Evolutionary conservation across 2,113 vertebrate species (phyloP), one percentile per base, ranked within the genome.

Genomic region (Puffinus mauretanicus): DNA sequence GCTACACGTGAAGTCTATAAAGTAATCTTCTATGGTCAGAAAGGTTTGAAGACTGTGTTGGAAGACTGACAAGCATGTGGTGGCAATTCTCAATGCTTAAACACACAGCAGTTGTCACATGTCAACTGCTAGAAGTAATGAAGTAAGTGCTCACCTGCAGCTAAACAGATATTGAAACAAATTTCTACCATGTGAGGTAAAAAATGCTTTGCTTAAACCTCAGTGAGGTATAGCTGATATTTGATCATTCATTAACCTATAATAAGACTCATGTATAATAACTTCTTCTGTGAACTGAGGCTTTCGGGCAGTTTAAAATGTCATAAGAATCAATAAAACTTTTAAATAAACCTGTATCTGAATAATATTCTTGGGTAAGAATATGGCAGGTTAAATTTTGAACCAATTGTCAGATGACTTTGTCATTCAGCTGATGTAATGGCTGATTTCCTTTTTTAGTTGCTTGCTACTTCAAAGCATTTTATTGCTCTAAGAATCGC

Each of bases 361-460:
- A 60, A 24, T 60, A 54, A 44, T 75, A 42, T 47, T 85, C 20
- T 90, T 25, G 19, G 36, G 16, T 26, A 65, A 73, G 26, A 71
- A 25, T 38, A 44, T 15, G 10, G 27, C 13, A 70, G 34, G 13
- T 65, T 46, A 40, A 58, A 79, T 85, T 90, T 85, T 6, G 4
- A 71, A 62, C 16, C 0, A 1, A 4, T 85, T 92, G n/a, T 85
- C n/a, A 30, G 42, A 57, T 47, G 15, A 20, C 21, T 90, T 40
- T 69, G 55, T 72, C 17, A 54, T 78, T 87, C 30, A 70, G 61
- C 36, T 93, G 61, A 85, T 90, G 42, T 75, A 92, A 78, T 70
- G 36, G 36, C 14, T 70, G 34, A 44, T 84, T 90, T 96, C 73
- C 69, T 93, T 94, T 91, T 91, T 88, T 67, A 96, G 88, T 69